A percentile compares a stretch with the other conserved stretches of the same genome.
These are phyloP conservation scores for Labeo catla DNA, from an alignment of 2,113 vertebrate genomes.

Conservation along the genomic window DNA sequence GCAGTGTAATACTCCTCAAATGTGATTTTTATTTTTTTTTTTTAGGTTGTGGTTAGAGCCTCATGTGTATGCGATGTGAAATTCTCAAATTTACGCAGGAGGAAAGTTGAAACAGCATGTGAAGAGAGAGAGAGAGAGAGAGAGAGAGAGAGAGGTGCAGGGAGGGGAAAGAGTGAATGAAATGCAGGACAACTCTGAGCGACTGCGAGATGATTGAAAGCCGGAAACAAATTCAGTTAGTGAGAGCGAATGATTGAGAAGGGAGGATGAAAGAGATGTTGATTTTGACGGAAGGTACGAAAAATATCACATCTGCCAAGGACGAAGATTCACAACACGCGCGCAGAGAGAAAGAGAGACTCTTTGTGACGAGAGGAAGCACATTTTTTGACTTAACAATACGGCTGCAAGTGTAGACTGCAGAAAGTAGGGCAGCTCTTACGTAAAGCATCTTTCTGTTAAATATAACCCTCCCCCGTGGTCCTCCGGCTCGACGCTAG, in stretches of 20 bases:
- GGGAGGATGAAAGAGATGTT: constrained; percentile 31
- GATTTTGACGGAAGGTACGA: constrained; percentile 22
- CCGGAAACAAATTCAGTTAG: constrained; percentile 18
- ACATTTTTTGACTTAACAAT: constrained; percentile 31
- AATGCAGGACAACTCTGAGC: constrained; percentile 29
- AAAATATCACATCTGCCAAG: constrained; percentile 10
- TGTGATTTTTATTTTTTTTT: neutral
- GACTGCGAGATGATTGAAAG: constrained; percentile 27
- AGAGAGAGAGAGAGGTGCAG: constrained; percentile 4
- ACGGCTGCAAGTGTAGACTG: constrained; percentile 34
- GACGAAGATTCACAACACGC: neutral
- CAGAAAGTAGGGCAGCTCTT: constrained; percentile 61
- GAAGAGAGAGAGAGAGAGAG: constrained; percentile 7
- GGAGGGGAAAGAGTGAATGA: constrained; percentile 22
- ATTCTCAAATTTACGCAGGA: constrained; percentile 17
- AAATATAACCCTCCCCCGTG: constrained; percentile 47
- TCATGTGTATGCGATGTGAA: constrained; percentile 34
- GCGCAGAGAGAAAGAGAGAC: constrained; percentile 24
- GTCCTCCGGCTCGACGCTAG: constrained; percentile 30
- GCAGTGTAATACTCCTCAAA: constrained; percentile 36
- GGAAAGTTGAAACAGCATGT: neutral
- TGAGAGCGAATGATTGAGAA: constrained; percentile 15
- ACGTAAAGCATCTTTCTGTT: constrained; percentile 50
- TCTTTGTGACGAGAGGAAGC: constrained; percentile 29
- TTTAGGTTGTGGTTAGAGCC: constrained; percentile 44